These are phyloP conservation scores for Dorcus parallelipipedus DNA, from an alignment of 2,888 invertebrate genomes.

Conservation along the genomic window DNA sequence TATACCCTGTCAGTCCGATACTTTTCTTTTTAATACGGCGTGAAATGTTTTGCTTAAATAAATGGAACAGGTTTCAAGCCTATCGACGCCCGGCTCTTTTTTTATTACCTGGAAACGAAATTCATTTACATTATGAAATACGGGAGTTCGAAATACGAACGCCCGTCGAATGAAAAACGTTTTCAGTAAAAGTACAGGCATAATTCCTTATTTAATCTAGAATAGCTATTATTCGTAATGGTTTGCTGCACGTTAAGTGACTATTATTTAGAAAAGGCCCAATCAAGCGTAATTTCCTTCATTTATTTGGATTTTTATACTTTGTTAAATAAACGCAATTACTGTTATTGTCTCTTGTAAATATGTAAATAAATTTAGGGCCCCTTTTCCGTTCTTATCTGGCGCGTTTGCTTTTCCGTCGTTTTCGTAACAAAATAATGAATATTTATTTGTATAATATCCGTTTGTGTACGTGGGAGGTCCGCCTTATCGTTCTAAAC, in stretches of 20 bases:
- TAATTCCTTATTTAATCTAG: slow-evolving; percentile 7
- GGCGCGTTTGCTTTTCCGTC: neutral
- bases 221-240: slow-evolving; percentile 12
- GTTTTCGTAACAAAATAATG: neutral
- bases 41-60: neutral
- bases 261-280: slow-evolving; percentile 19
- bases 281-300: slow-evolving; percentile 14
- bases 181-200: slow-evolving; percentile 2
- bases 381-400: neutral
- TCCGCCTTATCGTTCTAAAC: neutral
- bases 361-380: no score
- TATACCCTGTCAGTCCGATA: slow-evolving; percentile 9
- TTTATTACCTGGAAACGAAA: no score
- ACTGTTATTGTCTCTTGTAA: neutral
- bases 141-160: neutral
- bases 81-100: no score
- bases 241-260: slow-evolving; percentile 19
- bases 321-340: neutral
- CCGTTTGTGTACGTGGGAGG: neutral
- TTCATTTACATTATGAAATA: no score
- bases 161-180: neutral
- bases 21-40: slow-evolving; percentile 8
- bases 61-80: no score
- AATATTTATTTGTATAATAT: slow-evolving; percentile 1
- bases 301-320: neutral